Conservation (phyloP, 2,797 vertebrate species). For the Vultur gryphus region DNA sequence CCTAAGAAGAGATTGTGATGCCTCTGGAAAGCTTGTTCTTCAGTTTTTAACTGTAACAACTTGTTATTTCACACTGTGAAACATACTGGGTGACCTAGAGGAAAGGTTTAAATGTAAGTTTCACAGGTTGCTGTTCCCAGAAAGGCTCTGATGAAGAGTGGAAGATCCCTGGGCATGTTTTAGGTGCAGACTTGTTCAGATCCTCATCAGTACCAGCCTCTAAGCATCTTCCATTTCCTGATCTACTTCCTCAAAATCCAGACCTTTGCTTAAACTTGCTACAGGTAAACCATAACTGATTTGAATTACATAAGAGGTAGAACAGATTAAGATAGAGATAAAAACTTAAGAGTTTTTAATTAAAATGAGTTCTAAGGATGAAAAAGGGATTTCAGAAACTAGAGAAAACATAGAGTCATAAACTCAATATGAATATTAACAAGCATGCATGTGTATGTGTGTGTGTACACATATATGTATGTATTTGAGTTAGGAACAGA, state of each 20-base stretch:
- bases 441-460: not conserved
- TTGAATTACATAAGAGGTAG: not conserved
- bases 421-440: not conserved
- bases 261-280: not conserved
- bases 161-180: not conserved
- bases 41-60: not conserved
- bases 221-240: not conserved
- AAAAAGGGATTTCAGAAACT: not conserved
- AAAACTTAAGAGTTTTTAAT: not conserved
- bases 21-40: not conserved
- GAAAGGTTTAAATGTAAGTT: not conserved
- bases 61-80: not conserved
- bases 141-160: not conserved
- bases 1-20: not conserved
- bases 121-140: not conserved
- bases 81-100: not conserved
- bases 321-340: not conserved
- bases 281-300: not conserved
- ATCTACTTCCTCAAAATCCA: not conserved
- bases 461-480: not conserved
- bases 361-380: not conserved
- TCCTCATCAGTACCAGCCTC: not conserved
- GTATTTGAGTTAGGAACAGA: not conserved
- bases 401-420: not conserved
- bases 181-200: not conserved